Evolutionary conservation across 2,888 invertebrate species (phyloP).

Genomic region (Embidobia sp.): DNA sequence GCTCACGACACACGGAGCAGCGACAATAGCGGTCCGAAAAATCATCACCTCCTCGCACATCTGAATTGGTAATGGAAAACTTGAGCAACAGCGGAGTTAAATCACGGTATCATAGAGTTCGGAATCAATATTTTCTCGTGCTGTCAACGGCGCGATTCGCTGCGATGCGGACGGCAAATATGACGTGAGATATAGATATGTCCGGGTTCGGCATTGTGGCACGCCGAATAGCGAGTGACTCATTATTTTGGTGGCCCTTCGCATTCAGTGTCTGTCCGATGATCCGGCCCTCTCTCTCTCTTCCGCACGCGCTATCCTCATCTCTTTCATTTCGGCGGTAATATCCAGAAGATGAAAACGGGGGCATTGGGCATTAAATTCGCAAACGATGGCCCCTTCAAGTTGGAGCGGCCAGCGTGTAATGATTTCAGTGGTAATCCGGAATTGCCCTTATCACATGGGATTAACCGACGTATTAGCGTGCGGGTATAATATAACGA

Average conservation of each 20-base stretch:
- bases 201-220: conserved; percentile 68
- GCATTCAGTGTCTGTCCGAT: conserved; percentile 68
- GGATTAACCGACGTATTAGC: conserved; percentile 70
- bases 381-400: conserved; percentile 63
- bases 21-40: no score
- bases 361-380: conserved; percentile 46
- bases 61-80: conserved; percentile 27
- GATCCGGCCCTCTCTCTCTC: conserved; percentile 31
- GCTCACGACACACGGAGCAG: no score
- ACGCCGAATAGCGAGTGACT: conserved; percentile 75
- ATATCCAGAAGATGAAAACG: conserved; percentile 52
- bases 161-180: conserved; percentile 62
- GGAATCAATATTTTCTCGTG: conserved; percentile 44
- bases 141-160: conserved; percentile 41
- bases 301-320: conserved; percentile 16
- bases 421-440: conserved; percentile 77
- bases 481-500: conserved; percentile 26
- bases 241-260: conserved; percentile 75
- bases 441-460: conserved; percentile 69
- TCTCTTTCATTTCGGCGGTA: conserved; percentile 59
- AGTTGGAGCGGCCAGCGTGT: conserved; percentile 73
- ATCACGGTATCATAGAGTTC: conserved; percentile 19
- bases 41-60: neutral
- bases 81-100: conserved; percentile 22
- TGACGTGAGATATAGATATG: conserved; percentile 66